Percentiles rank a stretch among this genome's conserved stretches.
These are phyloP conservation scores for Standfussiana lucernea DNA, from an alignment of 2,888 invertebrate genomes.

Conservation along the genomic window DNA sequence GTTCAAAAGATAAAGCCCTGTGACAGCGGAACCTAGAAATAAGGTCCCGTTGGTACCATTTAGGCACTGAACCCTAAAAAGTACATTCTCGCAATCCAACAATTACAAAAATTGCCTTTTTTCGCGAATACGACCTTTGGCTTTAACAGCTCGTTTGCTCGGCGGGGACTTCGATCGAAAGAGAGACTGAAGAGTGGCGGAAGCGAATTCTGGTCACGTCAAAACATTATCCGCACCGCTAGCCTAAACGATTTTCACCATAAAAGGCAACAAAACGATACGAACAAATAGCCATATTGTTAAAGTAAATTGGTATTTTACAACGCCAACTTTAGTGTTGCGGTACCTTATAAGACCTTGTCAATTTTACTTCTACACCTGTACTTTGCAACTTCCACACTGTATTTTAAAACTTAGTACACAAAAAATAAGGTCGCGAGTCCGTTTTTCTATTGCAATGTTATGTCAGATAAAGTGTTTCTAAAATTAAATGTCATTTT, in stretches of 20 bases:
- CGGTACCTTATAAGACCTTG: conserved; percentile 79
- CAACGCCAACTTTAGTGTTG: conserved; percentile 85
- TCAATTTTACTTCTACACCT: conserved; percentile 66
- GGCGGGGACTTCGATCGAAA: conserved; percentile 16
- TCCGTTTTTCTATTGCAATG: conserved; percentile 9
- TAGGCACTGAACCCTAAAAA: not conserved
- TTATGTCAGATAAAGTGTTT: conserved; percentile 34
- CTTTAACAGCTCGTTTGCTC: not conserved
- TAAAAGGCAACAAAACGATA: conserved; percentile 85
- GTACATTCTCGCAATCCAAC: conserved; percentile 9
- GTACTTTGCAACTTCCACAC: conserved; percentile 16
- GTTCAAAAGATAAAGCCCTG: not conserved
- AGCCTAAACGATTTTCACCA: conserved; percentile 84
- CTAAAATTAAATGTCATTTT: conserved; percentile 83
- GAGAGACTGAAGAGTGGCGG: conserved; percentile 35
- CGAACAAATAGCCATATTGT: conserved; percentile 88
- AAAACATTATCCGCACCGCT: conserved; percentile 78
- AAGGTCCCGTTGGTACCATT: not conserved
- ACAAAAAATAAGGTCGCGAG: conserved; percentile 7
- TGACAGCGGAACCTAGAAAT: not conserved
- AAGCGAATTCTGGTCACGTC: conserved; percentile 61
- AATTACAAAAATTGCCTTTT: conserved; percentile 42
- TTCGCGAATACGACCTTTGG: conserved; percentile 47
- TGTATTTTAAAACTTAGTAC: conserved; percentile 63
- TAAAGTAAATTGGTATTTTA: conserved; percentile 89